Evolutionary conservation across 2,113 vertebrate species (phyloP), one percentile per base, ranked within the genome.

Genomic region (Chelonoidis abingdonii): DNA sequence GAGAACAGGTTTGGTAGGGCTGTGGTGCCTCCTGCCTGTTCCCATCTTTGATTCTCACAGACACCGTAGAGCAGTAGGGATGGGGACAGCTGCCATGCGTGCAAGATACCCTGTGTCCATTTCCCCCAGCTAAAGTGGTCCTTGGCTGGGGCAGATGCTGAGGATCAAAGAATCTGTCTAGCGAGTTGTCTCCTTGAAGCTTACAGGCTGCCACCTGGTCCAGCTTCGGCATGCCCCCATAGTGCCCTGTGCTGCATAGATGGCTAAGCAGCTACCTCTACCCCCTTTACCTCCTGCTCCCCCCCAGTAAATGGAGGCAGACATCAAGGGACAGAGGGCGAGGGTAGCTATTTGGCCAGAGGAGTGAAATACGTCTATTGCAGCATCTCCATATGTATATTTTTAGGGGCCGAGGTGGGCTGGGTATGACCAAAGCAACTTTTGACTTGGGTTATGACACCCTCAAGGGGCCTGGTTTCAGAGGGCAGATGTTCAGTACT

Each of bases 261-360:
- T 8, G 81, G 81, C 0, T n/a, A 62, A 29, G 27, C 10, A 52
- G 2, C 44, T 5, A 1, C 22, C 14, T 79, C 56, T 57, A 10
- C 10, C 25, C 25, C 1, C 56, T 27, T 84, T 29, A n/a, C 22
- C 65, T 52, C 80, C 5, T 24, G 52, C 31, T 52, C 84, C 72
- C 4, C 4, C 6, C 4, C 38, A 87, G 80, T n/a, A 0, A 17
- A 8, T 94, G 72, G 13, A 62, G 10, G 62, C 31, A 69, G 62
- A 69, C 35, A 69, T 78, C 81, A 62, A 59, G 52, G 8, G 53
- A 87, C 75, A 27, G 4, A 0, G 14, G 38, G 38, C 7, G 41
- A 10, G 44, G 16, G 0, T 86, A 84, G 85, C 8, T 9, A 53
- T 4, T 1, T 1, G 31, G n/a, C 86, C 47, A 38, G 0, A 0